A percentile compares a stretch with the other conserved stretches of the same genome.
These are phyloP conservation scores for Zoanthus sociatus DNA, from an alignment of 92 coral and sea anemone genomes.

Conservation along the genomic window DNA sequence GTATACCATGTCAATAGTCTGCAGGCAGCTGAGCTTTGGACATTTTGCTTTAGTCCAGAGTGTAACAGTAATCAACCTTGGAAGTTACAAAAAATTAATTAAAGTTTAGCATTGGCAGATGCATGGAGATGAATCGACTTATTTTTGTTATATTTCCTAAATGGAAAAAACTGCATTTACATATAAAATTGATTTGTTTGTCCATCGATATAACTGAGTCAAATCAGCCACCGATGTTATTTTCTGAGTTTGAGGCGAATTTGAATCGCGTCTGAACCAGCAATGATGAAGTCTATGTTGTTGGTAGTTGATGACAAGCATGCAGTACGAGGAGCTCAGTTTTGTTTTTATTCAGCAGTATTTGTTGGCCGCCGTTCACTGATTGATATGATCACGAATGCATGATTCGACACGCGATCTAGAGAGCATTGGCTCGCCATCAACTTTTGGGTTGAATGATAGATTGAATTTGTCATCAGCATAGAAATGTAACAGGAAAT, in stretches of 20 bases:
- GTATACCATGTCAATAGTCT: too few relatives aligned
- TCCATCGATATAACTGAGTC: slow-evolving; percentile 33
- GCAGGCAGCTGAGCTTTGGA: too few relatives aligned
- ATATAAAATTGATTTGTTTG: neutral
- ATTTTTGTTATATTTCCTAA: too few relatives aligned
- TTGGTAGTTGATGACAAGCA: slow-evolving; percentile 39
- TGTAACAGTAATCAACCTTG: too few relatives aligned
- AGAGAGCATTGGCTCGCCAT: slow-evolving; percentile 21
- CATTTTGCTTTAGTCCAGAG: too few relatives aligned
- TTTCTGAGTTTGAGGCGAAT: neutral
- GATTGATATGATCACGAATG: neutral
- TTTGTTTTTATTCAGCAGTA: slow-evolving; percentile 7
- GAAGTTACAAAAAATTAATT: too few relatives aligned
- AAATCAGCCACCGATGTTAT: slow-evolving; percentile 15
- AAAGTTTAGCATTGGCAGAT: too few relatives aligned
- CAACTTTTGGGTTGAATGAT: neutral
- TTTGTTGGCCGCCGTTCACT: neutral
- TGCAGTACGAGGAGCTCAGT: slow-evolving; percentile 33
- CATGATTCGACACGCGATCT: slow-evolving; percentile 17
- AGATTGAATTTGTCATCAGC: neutral
- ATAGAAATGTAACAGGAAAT: too few relatives aligned
- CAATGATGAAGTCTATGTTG: slow-evolving; percentile 19
- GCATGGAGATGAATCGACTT: too few relatives aligned
- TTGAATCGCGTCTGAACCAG: slow-evolving; percentile 31
- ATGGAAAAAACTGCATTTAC: neutral